Evolutionary conservation across 35 echinoderm and acorn worm genomes (phyloP), one percentile per base, ranked within the genome.

Genomic region (Apostichopus japonicus): DNA sequence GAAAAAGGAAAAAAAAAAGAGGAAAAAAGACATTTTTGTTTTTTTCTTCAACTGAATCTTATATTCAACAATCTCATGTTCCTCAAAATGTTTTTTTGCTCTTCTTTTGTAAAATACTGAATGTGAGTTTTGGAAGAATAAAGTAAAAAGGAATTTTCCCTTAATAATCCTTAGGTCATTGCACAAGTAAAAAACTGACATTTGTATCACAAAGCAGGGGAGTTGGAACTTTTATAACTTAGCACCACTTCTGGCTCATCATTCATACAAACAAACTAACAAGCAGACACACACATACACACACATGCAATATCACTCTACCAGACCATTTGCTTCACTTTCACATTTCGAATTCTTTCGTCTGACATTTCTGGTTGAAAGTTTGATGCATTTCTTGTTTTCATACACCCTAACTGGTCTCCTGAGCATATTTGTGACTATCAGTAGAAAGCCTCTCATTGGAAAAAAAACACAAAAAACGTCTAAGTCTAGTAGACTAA

Each of bases 111-210:
- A 58, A 84, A 84, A 84, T 84, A 84, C 81, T 84, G 81, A 84
- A 84, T 84, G 81, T 84, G 81, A 61, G 81, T 55, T 84, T 84
- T 55, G 81, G 56, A 84, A 58, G 56, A 84, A 57, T 57, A 84
- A 83, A 57, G 81, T 84, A 84, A 83, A 10, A 84, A 51, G 81
- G 53, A 84, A 57, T 84, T 57, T 55, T 84, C 15, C 81, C 56
- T 84, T 75, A 14, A 19, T 23, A 75, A 3, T 75, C 71, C 16
- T 21, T 75, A 80, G 56, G 81, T 57, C 81, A 84, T 84, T 84
- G 81, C 81, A 84, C 71, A 23, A 75, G 71, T 75, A 67, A 67
- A 75, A 75, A 75, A 75, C n/a, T 19, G n/a, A 22, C 81, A 57
- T 17, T 57, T 24, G 81, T 44, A 14, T 22, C 17, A 84, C 81